Conservation (phyloP, 2,888 invertebrate species). For the Catotricha subobsoleta region DNA sequence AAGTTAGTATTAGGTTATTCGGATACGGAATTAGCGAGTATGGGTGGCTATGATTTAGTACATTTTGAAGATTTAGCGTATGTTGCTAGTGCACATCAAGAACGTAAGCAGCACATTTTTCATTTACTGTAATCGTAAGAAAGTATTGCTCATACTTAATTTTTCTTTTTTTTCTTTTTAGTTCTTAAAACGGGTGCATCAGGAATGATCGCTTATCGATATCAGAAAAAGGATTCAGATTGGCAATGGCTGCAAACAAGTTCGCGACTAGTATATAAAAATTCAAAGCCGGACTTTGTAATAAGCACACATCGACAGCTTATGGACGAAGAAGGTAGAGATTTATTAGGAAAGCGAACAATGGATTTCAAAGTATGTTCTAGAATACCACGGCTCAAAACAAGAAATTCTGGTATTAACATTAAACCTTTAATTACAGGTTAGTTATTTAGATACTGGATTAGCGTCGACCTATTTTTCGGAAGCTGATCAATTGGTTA, state of each 20-base stretch:
- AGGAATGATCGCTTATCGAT: conserved; percentile 96
- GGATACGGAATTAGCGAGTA: conserved; percentile 73
- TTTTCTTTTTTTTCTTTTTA: conserved; percentile 30
- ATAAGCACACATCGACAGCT: conserved; percentile 96
- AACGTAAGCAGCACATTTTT: conserved; percentile 50
- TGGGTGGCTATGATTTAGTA: conserved; percentile 95
- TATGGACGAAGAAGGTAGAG: conserved; percentile 98
- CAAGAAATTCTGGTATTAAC: neutral
- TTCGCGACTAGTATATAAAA: conserved; percentile 94
- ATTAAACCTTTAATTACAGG: conserved; percentile 6
- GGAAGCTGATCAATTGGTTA: conserved; percentile 60
- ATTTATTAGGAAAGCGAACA: conserved; percentile 89
- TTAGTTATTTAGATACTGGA: conserved; percentile 85
- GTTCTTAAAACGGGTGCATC: conserved; percentile 98
- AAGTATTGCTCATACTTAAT: neutral
- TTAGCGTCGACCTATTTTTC: conserved; percentile 81
- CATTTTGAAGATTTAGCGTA: conserved; percentile 96
- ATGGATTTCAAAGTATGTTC: conserved; percentile 89
- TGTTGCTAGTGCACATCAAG: conserved; percentile 97
- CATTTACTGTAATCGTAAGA: neutral
- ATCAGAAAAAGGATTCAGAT: conserved; percentile 82
- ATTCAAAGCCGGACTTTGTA: conserved; percentile 98
- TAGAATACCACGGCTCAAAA: neutral
- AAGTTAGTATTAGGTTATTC: conserved; percentile 89
- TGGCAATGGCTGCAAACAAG: conserved; percentile 99